Conservation (phyloP, 1,140 invertebrate genomes). For the Zophobas atratus region DNA sequence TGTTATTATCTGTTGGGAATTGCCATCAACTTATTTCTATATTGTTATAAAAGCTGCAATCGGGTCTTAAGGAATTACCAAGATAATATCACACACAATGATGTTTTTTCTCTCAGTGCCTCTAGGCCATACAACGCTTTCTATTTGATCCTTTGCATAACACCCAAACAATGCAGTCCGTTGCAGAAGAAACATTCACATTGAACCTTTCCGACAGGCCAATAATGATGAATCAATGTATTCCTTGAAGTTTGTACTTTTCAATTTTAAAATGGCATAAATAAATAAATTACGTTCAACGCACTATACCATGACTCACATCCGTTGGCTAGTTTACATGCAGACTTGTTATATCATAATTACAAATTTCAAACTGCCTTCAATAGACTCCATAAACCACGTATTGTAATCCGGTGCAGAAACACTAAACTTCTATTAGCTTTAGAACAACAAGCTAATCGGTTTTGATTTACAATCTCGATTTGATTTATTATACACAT, state of each 20-base stretch:
- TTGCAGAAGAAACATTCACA: conserved; percentile 23
- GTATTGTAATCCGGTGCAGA: background rate
- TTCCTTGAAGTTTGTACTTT: conserved; percentile 43
- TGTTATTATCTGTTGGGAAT: no score
- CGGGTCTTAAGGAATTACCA: background rate
- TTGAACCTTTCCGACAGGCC: background rate
- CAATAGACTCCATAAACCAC: background rate
- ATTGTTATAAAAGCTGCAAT: background rate
- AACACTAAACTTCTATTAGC: no score
- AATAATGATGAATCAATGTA: conserved; percentile 15
- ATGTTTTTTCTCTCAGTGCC: background rate
- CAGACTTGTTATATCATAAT: conserved; percentile 32
- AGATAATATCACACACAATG: no score
- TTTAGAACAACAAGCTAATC: no score
- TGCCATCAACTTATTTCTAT: no score
- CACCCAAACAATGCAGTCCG: background rate
- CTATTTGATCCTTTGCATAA: conserved; percentile 24
- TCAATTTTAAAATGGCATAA: conserved; percentile 39
- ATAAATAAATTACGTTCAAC: conserved; percentile 42
- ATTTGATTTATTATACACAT: no score
- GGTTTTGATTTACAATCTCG: no score
- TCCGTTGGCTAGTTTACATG: conserved; percentile 30
- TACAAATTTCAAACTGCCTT: conserved; percentile 20
- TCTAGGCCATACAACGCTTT: conserved; percentile 1
- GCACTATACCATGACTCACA: conserved; percentile 25